Evolutionary conservation across 2,797 vertebrate genomes (phyloP), one percentile per base, ranked within the genome.

Genomic region (Fistularia commersonii): DNA sequence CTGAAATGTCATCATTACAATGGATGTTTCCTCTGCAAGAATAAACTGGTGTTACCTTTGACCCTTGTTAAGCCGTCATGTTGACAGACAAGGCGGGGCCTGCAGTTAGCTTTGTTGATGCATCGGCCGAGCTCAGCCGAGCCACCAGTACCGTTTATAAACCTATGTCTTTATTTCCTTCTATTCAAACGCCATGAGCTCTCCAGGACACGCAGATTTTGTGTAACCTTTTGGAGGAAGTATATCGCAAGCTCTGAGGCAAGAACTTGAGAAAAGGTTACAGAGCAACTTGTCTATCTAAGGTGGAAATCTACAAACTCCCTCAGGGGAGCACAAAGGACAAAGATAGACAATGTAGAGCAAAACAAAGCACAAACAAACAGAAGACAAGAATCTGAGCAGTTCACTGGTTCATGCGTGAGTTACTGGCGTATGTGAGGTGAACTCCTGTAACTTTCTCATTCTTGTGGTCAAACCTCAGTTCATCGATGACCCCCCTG

Each of bases 21-120:
- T 87, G 81, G 61, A 71, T 43, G 78, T 89, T 90, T 93, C 90
- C 86, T 89, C 62, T 87, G 79, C 72, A 77, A 91, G 88, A 86
- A 91, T 84, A 88, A 91, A 89, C 87, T 79, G 41, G 48, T 10
- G 68, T 81, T 88, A 88, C 89, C 91, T 83, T 72, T 89, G 89
- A 80, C 89, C 91, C 79, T 55, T 72, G 64, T 82, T 65, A 88
- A 90, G 92, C 88, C 41, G 85, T 83, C 74, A 77, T 79, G 75
- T 75, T 81, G 87, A 88, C 86, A 72, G 77, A 86, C 77, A 60
- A 73, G 51, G 86, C 78, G 66, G 57, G 69, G 66, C 64, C 45
- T 44, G 54, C 67, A 72, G 59, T 87, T 81, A 79, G 77, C 61
- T 69, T 72, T 68, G 23, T 80, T 53, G 35, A 39, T 74, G 80